Evolutionary conservation across 2,797 vertebrate genomes (phyloP), one percentile per base, ranked within the genome.

Genomic region (Knipowitschia caucasica): DNA sequence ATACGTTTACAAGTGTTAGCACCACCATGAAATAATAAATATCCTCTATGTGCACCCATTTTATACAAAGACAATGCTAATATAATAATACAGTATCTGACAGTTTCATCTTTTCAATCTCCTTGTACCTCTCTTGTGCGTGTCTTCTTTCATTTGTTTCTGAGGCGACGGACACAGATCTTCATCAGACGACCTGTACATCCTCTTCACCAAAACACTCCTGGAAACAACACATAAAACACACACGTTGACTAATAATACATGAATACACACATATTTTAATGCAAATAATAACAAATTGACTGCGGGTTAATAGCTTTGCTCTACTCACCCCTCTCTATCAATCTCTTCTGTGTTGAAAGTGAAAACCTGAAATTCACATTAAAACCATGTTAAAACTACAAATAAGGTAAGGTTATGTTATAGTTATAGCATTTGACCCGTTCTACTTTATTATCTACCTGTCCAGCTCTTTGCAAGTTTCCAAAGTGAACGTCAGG

Each of bases 401-500:
- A 14, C 4, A 33, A 33, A 14, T 33, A n/a, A n/a, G n/a, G n/a
- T n/a, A n/a, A n/a, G n/a, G n/a, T n/a, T n/a, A n/a, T n/a, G n/a
- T n/a, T n/a, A n/a, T n/a, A n/a, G n/a, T n/a, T n/a, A n/a, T n/a
- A n/a, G n/a, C n/a, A n/a, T n/a, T n/a, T n/a, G n/a, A n/a, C n/a
- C n/a, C n/a, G n/a, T n/a, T n/a, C n/a, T 9, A 9, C 1, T 24
- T 3, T 34, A 6, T 4, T 33, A 12, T 36, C 3, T 88, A 99
- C 96, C 95, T 99, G 96, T 68, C 94, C 95, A 1, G 93, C 91
- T 75, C 96, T 92, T 86, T 99, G 96, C 59, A 99, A 87, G 84
- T 97, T 99, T 45, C 93, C 94, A 39, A 99, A 99, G 81, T 99
- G 96, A 73, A 99, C 93, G 3, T 99, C 96, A 0, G 96, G 96